phyloP scores from a whole-genome alignment of 2,888 invertebrate genomes.

The Eupithecia vulgata region DNA sequence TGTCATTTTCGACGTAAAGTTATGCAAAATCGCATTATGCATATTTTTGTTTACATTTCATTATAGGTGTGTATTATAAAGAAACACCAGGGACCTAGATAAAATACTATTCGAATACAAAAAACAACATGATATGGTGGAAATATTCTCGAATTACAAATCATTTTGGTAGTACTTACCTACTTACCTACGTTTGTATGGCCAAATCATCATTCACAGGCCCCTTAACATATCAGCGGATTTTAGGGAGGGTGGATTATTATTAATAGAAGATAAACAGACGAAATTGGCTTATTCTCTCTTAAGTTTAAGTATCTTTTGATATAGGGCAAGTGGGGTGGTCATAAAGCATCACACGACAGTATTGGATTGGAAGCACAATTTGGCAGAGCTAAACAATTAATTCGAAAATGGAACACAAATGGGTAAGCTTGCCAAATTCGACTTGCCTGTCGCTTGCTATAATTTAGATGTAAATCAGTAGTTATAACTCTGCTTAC shows the following conservation, averaged over 20 bases:
- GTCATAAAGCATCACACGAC: conserved; percentile 3
- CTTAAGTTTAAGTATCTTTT: not conserved
- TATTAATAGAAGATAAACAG: not conserved
- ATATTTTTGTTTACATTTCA: too few species aligned
- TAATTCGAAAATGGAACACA: conserved; percentile 10
- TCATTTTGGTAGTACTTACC: too few species aligned
- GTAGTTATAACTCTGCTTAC: not conserved
- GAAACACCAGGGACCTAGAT: too few species aligned
- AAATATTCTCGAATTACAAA: too few species aligned
- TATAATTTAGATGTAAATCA: not conserved
- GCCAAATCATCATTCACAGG: too few species aligned
- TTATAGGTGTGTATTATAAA: too few species aligned
- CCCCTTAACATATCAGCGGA: too few species aligned
- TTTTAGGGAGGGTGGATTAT: not conserved
- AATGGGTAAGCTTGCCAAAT: conserved; percentile 1
- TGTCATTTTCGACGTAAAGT: too few species aligned
- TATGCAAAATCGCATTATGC: too few species aligned
- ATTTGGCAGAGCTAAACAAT: conserved; percentile 6
- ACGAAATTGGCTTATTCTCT: not conserved
- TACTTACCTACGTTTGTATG: too few species aligned
- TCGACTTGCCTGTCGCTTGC: not conserved
- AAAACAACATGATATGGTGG: too few species aligned
- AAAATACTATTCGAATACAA: too few species aligned
- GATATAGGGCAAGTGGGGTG: not conserved
- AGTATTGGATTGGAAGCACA: not conserved